phyloP scores from a whole-genome alignment of 2,797 vertebrate genomes.

The Bradypodion ventrale region DNA sequence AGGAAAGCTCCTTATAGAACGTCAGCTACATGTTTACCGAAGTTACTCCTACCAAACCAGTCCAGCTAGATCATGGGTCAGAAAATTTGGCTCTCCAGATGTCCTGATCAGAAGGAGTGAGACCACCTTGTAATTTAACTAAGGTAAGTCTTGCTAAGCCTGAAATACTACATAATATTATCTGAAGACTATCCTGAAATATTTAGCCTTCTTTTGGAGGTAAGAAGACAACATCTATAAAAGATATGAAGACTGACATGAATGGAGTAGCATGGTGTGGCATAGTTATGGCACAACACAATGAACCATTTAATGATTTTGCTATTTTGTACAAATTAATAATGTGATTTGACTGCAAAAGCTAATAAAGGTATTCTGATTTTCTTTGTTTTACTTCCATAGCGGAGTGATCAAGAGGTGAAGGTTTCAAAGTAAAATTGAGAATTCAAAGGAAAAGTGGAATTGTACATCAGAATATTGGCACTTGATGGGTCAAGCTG shows the following conservation, averaged over 20 bases:
- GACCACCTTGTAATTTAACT: background rate
- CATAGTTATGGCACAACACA: background rate
- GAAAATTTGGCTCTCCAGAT: no score
- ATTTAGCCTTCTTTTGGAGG: background rate
- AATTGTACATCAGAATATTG: background rate
- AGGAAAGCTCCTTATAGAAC: background rate
- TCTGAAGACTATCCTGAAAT: background rate
- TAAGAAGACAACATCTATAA: background rate
- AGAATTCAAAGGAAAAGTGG: background rate
- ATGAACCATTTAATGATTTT: background rate
- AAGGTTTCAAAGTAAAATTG: background rate
- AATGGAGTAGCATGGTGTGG: background rate
- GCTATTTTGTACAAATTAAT: background rate
- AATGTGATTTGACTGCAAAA: background rate
- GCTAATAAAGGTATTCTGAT: background rate
- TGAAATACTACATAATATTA: background rate
- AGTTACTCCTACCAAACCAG: background rate
- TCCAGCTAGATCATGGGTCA: background rate
- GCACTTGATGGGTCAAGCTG: background rate
- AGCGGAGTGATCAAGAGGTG: background rate
- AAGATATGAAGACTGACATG: background rate
- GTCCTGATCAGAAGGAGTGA: no score
- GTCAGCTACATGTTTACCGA: background rate
- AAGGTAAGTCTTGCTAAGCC: background rate
- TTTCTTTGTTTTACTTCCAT: background rate